Evolutionary conservation across 2,113 vertebrate genomes (phyloP).

Genomic region (Lota lota): DNA sequence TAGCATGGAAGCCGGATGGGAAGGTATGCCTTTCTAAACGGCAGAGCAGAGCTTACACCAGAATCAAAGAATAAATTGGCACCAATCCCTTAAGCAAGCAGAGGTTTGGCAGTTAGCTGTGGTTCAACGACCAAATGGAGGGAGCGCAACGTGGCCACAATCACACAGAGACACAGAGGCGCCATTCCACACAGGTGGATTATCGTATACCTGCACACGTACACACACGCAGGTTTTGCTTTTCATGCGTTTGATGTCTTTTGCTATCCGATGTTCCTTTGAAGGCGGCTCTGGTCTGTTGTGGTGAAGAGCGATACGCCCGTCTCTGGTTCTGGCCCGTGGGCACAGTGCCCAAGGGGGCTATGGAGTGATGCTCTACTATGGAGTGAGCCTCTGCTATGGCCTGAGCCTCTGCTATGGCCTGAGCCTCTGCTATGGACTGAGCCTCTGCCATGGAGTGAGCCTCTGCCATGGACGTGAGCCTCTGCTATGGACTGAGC

Average conservation of each 20-base stretch:
- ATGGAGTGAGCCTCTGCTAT: too few relatives aligned
- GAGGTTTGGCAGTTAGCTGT: constrained; percentile 16
- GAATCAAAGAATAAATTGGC: constrained; percentile 29
- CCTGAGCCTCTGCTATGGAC: too few relatives aligned
- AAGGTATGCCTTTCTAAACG: constrained; percentile 12
- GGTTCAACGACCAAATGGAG: constrained; percentile 35
- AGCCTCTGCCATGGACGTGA: too few relatives aligned
- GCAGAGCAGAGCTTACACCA: constrained; percentile 17
- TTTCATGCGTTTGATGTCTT: constrained; percentile 23
- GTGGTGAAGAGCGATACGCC: constrained; percentile 7
- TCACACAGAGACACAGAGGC: constrained; percentile 20
- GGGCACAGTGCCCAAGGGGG: constrained; percentile 1
- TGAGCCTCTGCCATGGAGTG: too few relatives aligned
- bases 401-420: too few relatives aligned
- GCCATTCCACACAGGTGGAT: constrained; percentile 21
- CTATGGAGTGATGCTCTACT: too few relatives aligned
- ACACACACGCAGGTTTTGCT: constrained; percentile 21
- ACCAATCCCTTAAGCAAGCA: constrained; percentile 28
- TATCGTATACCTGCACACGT: background rate
- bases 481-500: too few relatives aligned
- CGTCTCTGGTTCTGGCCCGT: background rate
- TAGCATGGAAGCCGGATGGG: too few relatives aligned
- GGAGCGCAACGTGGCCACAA: constrained; percentile 4
- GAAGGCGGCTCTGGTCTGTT: constrained; percentile 20
- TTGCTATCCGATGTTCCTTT: constrained; percentile 46